phyloP scores from a whole-genome alignment of 2,797 vertebrate species.

The Rachycentron canadum region DNA sequence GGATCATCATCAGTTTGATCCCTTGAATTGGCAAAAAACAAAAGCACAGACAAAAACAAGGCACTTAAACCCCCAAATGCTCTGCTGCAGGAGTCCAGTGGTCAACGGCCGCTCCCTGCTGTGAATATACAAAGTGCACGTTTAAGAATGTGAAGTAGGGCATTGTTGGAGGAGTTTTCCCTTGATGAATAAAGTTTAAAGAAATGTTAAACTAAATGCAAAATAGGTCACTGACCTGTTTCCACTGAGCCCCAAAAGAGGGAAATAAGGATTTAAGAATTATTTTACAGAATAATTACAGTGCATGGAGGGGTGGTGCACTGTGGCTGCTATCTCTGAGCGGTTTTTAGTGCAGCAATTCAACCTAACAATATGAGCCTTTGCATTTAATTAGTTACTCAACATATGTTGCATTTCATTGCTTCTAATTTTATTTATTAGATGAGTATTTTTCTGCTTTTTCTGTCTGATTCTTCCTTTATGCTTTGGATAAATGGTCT shows the following conservation, averaged over 20 bases:
- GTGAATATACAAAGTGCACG: conserved; percentile 25
- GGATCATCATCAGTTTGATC: conserved; percentile 48
- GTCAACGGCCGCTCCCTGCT: conserved; percentile 37
- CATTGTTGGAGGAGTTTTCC: conserved; percentile 12
- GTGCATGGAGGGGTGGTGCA: background rate
- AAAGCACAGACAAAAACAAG: conserved; percentile 33
- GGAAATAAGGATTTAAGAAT: conserved; percentile 9
- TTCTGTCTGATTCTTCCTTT: background rate
- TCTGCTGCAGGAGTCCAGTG: conserved; percentile 30
- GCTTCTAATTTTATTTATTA: background rate
- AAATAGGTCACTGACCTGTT: conserved; percentile 55
- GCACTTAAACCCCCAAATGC: conserved; percentile 9
- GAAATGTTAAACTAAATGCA: conserved; percentile 34
- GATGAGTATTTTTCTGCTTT: background rate
- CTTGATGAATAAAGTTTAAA: conserved; percentile 33
- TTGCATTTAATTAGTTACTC: background rate
- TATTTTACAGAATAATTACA: conserved; percentile 38
- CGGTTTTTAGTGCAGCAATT: background rate
- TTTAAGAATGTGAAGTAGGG: conserved; percentile 45
- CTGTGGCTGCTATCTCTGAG: conserved; percentile 4
- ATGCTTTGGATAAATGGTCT: background rate
- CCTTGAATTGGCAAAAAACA: conserved; percentile 31
- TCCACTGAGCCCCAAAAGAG: conserved; percentile 26
- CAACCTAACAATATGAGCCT: background rate
- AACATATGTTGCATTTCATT: background rate